A percentile compares a stretch with the other conserved stretches of the same genome.
These are phyloP conservation scores for Zhengitettix transpicula DNA, from an alignment of 2,888 invertebrate genomes.

Conservation along the genomic window DNA sequence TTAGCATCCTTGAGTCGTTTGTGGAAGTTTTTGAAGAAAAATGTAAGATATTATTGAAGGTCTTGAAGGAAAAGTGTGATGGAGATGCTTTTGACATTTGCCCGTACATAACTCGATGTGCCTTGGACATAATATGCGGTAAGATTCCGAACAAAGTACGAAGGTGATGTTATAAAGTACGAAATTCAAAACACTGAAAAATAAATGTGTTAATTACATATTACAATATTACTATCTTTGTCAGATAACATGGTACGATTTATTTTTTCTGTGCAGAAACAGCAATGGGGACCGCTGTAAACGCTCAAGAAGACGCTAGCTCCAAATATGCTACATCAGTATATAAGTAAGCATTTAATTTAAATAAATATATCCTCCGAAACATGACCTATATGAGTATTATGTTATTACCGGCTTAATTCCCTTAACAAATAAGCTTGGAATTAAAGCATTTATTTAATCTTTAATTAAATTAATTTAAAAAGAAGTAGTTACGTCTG, in stretches of 20 bases:
- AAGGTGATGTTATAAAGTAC: not conserved
- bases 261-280: conserved; percentile 17
- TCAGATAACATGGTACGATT: not conserved
- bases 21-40: conserved; percentile 35
- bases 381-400: too few species aligned
- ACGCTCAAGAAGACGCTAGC: conserved; percentile 17
- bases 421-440: too few species aligned
- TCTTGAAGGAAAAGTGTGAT: conserved; percentile 25
- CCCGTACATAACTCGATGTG: conserved; percentile 38
- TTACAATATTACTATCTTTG: not conserved
- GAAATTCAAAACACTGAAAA: not conserved
- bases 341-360: conserved; percentile 12
- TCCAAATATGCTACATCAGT: conserved; percentile 18
- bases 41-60: conserved; percentile 30
- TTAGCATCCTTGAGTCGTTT: conserved; percentile 30
- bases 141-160: conserved; percentile 3
- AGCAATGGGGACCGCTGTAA: conserved; percentile 19
- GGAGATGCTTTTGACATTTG: conserved; percentile 33
- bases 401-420: too few species aligned
- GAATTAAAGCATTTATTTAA: too few species aligned
- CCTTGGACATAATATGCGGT: conserved; percentile 54
- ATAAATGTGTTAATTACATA: not conserved
- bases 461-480: too few species aligned
- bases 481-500: too few species aligned
- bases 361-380: too few species aligned